phyloP scores from a whole-genome alignment of 2,797 vertebrate species.

The Lacerta agilis region DNA sequence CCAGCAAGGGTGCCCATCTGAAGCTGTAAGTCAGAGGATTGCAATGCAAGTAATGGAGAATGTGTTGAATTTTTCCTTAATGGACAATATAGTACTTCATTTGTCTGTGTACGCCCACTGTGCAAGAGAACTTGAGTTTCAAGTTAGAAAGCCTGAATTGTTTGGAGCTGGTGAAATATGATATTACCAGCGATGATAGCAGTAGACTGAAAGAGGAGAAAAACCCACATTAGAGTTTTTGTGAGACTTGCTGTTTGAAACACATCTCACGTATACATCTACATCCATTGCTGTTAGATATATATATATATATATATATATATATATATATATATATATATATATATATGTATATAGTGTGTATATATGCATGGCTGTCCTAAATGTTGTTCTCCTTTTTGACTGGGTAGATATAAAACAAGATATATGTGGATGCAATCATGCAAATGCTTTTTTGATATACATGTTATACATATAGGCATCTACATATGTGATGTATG shows the following conservation, averaged over 20 bases:
- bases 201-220: background rate
- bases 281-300: conserved; percentile 7
- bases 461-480: background rate
- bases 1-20: background rate
- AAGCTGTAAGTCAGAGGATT: conserved; percentile 16
- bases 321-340: background rate
- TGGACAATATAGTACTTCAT: background rate
- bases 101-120: conserved; percentile 38
- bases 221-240: background rate
- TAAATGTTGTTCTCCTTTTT: conserved; percentile 2
- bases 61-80: conserved; percentile 43
- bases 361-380: background rate
- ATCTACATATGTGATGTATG: background rate
- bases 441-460: background rate
- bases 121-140: conserved; percentile 10
- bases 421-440: background rate
- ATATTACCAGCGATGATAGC: background rate
- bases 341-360: background rate
- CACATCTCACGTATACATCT: conserved; percentile 25
- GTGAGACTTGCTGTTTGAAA: conserved; percentile 26
- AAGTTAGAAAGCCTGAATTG: conserved; percentile 14
- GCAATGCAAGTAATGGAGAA: conserved; percentile 20
- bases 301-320: background rate
- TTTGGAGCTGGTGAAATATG: background rate
- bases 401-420: background rate